Base-by-base conservation (phyloP, 2,797 vertebrate genomes). In the Ctenosaura bakeri region DNA sequence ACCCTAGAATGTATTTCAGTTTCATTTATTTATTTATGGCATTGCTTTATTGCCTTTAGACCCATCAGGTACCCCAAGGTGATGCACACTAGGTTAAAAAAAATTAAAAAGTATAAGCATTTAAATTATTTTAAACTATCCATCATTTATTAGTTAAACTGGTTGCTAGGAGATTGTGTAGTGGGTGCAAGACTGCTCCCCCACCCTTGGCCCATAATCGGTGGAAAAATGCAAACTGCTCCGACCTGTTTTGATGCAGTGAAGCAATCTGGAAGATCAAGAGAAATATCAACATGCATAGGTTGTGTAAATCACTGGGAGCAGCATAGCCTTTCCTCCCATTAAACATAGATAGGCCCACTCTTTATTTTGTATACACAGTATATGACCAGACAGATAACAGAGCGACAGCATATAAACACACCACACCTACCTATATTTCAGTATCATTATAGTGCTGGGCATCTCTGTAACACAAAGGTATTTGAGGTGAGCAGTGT, bases 241-340 rank as follows among this genome's bases (percentile, higher is more conserved):
- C 64, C 54, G 54, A 73, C 64, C 64, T 54, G 78, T 71, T 88
- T 42, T 12, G 29, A 52, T 7, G 32, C 18, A 10, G 76, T 52
- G 13, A 77, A 89, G 24, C 24, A 38, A 77, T 59, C 38, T 32
- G 50, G 29, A 85, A 90, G 74, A 80, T 79, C 76, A 69, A 89
- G 24, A 24, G 76, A 79, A 22, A 10, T 56, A 35, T 73, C 71
- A 86, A 73, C 84, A 46, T 56, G 52, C 20, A 32, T 24, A 35
- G n/a, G 22, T 42, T 73, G 64, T 56, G 66, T 29, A 81, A 85
- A 29, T 71, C 92, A 71, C 0, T 0, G 22, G 24, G 5, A 38
- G 50, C 0, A 0, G 38, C 9, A 1, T 54, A 32, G 56, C 35
- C 16, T 18, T 18, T 0, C 0, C n/a, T n/a, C 26, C 86, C 56